These are phyloP conservation scores for Rhynchonema sp. DNA, from an alignment of 2,888 invertebrate genomes.

Conservation along the genomic window DNA sequence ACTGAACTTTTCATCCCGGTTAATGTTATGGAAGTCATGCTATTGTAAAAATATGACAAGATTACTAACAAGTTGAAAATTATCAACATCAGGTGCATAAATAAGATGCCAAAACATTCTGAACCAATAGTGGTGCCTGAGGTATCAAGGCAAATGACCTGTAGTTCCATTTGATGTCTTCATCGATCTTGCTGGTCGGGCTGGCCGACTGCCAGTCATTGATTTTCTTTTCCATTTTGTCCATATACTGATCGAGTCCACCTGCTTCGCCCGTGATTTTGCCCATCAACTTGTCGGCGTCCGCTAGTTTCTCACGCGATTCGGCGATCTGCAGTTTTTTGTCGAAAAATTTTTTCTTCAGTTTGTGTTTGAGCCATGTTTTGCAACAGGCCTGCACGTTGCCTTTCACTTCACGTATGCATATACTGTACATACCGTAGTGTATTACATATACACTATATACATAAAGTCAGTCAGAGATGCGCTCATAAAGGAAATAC, in stretches of 20 bases:
- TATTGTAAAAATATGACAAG: not conserved
- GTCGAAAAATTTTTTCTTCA: too few relatives aligned
- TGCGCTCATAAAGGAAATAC: too few relatives aligned
- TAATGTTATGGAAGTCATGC: not conserved
- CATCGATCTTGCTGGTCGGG: not conserved
- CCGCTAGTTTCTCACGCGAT: not conserved
- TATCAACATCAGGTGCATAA: too few relatives aligned
- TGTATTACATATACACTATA: too few relatives aligned
- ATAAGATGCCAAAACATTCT: too few relatives aligned
- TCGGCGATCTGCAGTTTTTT: not conserved
- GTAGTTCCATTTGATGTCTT: slow-evolving; percentile 1
- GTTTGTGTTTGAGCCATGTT: not conserved
- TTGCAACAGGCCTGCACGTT: not conserved
- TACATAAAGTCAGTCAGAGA: too few relatives aligned
- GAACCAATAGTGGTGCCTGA: not conserved
- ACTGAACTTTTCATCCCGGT: not conserved
- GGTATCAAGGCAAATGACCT: not conserved
- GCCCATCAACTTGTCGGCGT: not conserved
- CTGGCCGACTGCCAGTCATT: slow-evolving; percentile 3
- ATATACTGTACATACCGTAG: too few relatives aligned
- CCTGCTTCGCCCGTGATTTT: not conserved
- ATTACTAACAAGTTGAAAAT: too few relatives aligned
- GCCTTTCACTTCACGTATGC: too few relatives aligned
- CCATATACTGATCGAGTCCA: not conserved
- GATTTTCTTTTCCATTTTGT: not conserved